A percentile compares a stretch with the other conserved stretches of the same genome.
These are phyloP conservation scores for Cygnus olor DNA, from an alignment of 2,797 vertebrate genomes.

Conservation along the genomic window DNA sequence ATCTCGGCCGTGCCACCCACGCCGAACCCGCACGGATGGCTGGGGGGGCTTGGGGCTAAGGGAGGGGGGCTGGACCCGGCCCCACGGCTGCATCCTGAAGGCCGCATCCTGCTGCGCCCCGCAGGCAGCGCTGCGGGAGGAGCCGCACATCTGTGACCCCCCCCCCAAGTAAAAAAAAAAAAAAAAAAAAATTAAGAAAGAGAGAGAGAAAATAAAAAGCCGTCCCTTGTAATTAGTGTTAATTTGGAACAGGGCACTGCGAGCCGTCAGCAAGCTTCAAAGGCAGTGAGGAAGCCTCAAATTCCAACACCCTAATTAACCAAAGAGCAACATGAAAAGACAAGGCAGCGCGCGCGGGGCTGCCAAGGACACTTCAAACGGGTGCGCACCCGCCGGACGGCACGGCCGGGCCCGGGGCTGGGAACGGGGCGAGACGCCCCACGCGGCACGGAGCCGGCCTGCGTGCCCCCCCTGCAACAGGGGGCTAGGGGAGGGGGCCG, in stretches of 20 bases:
- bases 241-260: constrained; percentile 77
- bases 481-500: neutral
- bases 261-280: constrained; percentile 76
- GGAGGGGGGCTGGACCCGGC: neutral
- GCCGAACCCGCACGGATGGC: neutral
- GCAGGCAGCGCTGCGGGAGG: neutral
- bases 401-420: neutral
- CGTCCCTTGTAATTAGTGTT: constrained; percentile 77
- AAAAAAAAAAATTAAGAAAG: neutral
- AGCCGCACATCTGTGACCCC: constrained; percentile 51
- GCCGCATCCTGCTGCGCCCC: neutral
- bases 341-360: constrained; percentile 69
- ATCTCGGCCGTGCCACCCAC: constrained; percentile 68
- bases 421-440: neutral
- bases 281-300: constrained; percentile 76
- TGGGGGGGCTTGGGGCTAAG: neutral
- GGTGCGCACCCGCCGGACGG: constrained; percentile 33
- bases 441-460: neutral
- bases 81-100: neutral
- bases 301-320: constrained; percentile 81
- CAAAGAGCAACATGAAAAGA: constrained; percentile 79
- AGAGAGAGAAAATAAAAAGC: constrained; percentile 64
- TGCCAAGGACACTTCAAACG: constrained; percentile 72
- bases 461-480: neutral
- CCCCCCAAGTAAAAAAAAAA: neutral